Evolutionary conservation across 2,888 invertebrate genomes (phyloP).

Genomic region (Caenorhabditis sp.): DNA sequence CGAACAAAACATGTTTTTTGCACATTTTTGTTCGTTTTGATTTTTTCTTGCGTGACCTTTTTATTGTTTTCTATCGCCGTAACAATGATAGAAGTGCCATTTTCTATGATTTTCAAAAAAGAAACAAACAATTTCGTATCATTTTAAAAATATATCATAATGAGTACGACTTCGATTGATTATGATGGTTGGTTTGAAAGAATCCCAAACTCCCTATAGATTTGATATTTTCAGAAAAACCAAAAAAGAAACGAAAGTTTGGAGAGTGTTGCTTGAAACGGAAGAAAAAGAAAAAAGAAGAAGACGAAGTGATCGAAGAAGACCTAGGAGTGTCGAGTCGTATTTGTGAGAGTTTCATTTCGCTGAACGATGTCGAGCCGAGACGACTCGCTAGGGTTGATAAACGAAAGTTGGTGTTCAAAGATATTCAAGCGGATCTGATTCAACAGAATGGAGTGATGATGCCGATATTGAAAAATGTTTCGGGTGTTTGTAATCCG

Average conservation of each 20-base stretch:
- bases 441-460: slow-evolving; percentile 16
- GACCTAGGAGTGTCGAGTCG: too few relatives aligned
- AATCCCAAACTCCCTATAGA: too few relatives aligned
- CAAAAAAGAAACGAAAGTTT: not conserved
- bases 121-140: slow-evolving; percentile 1
- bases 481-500: slow-evolving; percentile 36
- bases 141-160: not conserved
- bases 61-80: too few relatives aligned
- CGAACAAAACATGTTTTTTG: slow-evolving; percentile 15
- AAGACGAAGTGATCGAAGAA: too few relatives aligned
- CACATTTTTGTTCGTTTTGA: too few relatives aligned
- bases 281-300: too few relatives aligned
- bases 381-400: too few relatives aligned
- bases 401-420: slow-evolving; percentile 13
- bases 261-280: too few relatives aligned
- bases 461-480: slow-evolving; percentile 26
- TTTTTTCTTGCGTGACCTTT: too few relatives aligned
- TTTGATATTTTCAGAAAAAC: not conserved
- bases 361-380: too few relatives aligned
- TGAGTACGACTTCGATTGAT: not conserved
- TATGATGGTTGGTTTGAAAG: not conserved
- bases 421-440: slow-evolving; percentile 20
- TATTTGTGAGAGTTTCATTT: too few relatives aligned
- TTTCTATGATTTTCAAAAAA: not conserved
- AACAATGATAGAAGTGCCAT: too few relatives aligned